Conservation (phyloP, 2,113 vertebrate species). For the Melanocharis versteri region DNA sequence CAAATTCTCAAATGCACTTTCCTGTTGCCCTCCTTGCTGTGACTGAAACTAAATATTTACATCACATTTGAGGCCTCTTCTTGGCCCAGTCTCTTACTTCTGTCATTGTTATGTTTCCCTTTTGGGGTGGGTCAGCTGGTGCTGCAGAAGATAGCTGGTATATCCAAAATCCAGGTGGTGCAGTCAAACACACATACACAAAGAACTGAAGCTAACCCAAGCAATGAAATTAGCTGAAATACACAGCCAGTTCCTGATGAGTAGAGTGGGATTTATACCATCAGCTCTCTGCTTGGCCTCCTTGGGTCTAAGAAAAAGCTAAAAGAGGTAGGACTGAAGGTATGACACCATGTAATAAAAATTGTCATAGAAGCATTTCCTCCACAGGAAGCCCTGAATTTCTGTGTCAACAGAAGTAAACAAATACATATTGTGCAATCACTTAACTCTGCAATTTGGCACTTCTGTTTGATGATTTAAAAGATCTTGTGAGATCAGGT, state of each 20-base stretch:
- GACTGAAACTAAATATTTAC: conserved; percentile 34
- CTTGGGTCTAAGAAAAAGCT: not conserved
- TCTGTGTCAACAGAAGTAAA: not conserved
- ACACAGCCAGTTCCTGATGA: not conserved
- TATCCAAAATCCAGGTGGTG: not conserved
- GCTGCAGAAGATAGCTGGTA: not conserved
- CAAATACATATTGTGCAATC: not conserved
- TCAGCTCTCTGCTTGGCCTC: not conserved
- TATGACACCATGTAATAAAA: not conserved
- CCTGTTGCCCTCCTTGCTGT: not conserved
- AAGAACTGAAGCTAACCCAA: not conserved
- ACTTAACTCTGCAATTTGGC: not conserved
- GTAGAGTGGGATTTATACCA: not conserved
- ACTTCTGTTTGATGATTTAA: not conserved
- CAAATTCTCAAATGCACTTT: not conserved
- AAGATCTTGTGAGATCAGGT: not conserved
- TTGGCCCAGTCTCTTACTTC: not conserved
- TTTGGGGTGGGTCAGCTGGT: not conserved
- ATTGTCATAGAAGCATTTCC: not conserved
- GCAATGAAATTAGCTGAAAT: not conserved
- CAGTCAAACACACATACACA: not conserved
- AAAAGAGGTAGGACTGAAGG: not conserved
- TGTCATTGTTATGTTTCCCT: not conserved
- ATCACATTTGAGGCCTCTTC: not conserved
- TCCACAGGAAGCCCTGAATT: not conserved